phyloP scores from a whole-genome alignment of 2,113 vertebrate genomes.

The Aphelocoma coerulescens region DNA sequence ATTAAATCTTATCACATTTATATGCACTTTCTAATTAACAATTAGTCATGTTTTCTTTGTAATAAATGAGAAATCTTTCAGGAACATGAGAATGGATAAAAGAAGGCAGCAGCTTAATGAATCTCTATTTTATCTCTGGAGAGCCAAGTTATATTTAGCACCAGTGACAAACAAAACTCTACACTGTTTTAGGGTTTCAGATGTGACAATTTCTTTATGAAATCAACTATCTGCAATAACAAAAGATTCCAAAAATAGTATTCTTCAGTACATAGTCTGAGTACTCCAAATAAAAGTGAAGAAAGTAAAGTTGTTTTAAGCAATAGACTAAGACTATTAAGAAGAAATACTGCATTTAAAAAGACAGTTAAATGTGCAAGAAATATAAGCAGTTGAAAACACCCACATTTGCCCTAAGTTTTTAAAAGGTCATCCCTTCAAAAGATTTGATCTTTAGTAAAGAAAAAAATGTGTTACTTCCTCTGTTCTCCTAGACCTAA shows the following conservation, averaged over 20 bases:
- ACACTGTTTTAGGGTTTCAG: not conserved
- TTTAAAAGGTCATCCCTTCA: not conserved
- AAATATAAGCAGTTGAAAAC: not conserved
- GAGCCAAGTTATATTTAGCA: conserved; percentile 31
- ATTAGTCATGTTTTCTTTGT: conserved; percentile 60
- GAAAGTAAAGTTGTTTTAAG: not conserved
- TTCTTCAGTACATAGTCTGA: not conserved
- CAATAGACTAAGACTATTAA: not conserved
- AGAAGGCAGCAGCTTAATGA: conserved; percentile 12
- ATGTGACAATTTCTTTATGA: not conserved
- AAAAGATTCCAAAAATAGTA: not conserved
- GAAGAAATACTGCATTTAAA: not conserved
- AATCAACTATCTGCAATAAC: not conserved
- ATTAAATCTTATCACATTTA: conserved; percentile 64
- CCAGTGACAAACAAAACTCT: not conserved
- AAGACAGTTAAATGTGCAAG: not conserved
- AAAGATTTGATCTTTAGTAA: not conserved
- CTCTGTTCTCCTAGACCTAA: not conserved
- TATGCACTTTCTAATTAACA: conserved; percentile 60
- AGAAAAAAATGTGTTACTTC: not conserved
- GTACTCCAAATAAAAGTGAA: not conserved
- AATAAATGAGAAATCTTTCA: conserved; percentile 62
- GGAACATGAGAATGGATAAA: conserved; percentile 30
- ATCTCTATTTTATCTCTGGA: conserved; percentile 44
- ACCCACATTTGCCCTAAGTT: not conserved